Evolutionary conservation across 2,797 vertebrate species (phyloP).

Genomic region (Rhinogobio ventralis): DNA sequence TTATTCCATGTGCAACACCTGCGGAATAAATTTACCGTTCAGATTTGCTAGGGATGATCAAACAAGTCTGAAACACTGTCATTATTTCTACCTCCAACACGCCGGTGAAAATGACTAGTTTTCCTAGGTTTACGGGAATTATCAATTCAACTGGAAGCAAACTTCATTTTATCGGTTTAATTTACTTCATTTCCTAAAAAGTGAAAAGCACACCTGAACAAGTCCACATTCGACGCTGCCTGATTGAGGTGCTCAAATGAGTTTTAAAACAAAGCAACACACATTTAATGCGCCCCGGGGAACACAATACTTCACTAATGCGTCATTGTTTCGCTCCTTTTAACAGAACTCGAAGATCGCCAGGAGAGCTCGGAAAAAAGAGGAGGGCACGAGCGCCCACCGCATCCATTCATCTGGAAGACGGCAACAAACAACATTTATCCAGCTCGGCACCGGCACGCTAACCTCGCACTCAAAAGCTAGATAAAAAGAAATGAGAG

Average conservation of each 20-base stretch:
- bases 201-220: conserved; percentile 62
- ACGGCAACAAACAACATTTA: conserved; percentile 55
- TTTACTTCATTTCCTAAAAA: conserved; percentile 82
- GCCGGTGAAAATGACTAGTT: conserved; percentile 65
- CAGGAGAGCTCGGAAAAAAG: conserved; percentile 45
- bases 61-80: conserved; percentile 85
- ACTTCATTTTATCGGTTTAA: conserved; percentile 84
- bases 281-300: conserved; percentile 37
- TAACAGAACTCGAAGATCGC: conserved; percentile 53
- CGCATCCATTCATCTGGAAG: conserved; percentile 55
- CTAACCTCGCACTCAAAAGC: conserved; percentile 68
- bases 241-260: conserved; percentile 47
- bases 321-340: conserved; percentile 50
- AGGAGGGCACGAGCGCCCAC: conserved; percentile 21
- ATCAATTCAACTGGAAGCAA: conserved; percentile 85
- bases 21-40: conserved; percentile 87
- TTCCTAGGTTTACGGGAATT: conserved; percentile 77
- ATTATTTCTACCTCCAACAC: conserved; percentile 84
- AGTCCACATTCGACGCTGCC: conserved; percentile 29
- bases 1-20: conserved; percentile 87
- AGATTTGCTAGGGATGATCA: conserved; percentile 86
- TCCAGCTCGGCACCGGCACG: conserved; percentile 59
- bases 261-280: conserved; percentile 43
- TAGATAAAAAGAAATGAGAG: conserved; percentile 75
- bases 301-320: conserved; percentile 59